These are phyloP conservation scores for Sardina pilchardus DNA, from an alignment of 2,113 vertebrate species.

Conservation along the genomic window DNA sequence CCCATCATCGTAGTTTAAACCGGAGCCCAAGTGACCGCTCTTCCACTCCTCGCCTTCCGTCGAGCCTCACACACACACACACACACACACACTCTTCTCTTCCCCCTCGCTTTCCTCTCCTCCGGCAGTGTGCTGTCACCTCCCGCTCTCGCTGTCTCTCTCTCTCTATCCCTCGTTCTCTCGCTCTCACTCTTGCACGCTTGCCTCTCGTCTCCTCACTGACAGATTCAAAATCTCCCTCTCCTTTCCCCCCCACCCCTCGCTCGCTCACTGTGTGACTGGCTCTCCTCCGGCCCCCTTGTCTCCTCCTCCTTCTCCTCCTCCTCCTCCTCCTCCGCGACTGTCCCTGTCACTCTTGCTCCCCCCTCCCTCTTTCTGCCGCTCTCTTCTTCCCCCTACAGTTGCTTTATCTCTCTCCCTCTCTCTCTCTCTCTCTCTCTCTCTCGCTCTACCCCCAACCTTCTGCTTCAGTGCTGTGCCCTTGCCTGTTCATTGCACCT, in stretches of 20 bases:
- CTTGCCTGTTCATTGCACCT: constrained; percentile 65
- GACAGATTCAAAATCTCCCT: constrained; percentile 78
- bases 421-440: constrained; percentile 48
- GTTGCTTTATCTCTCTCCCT: not conserved
- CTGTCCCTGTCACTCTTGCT: constrained; percentile 28
- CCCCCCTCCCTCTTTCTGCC: constrained; percentile 29
- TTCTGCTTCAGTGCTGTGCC: constrained; percentile 67
- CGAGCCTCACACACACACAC: constrained; percentile 39
- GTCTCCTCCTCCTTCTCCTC: constrained; percentile 26
- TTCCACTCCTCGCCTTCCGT: not conserved
- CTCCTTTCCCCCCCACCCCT: constrained; percentile 63
- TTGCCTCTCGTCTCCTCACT: constrained; percentile 61
- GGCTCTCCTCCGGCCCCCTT: constrained; percentile 51
- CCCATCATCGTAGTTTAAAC: constrained; percentile 75
- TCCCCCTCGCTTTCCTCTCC: constrained; percentile 53
- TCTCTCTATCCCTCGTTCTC: constrained; percentile 46
- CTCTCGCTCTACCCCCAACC: constrained; percentile 62
- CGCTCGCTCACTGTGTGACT: constrained; percentile 46
- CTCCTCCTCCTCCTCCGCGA: constrained; percentile 55
- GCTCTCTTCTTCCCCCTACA: constrained; percentile 38
- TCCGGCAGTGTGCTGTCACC: constrained; percentile 35
- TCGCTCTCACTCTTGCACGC: constrained; percentile 35
- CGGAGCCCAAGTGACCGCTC: constrained; percentile 43
- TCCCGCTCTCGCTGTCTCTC: constrained; percentile 56
- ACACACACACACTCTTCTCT: constrained; percentile 48